Conservation (phyloP, 2,888 invertebrate genomes). For the Volucella inanis region DNA sequence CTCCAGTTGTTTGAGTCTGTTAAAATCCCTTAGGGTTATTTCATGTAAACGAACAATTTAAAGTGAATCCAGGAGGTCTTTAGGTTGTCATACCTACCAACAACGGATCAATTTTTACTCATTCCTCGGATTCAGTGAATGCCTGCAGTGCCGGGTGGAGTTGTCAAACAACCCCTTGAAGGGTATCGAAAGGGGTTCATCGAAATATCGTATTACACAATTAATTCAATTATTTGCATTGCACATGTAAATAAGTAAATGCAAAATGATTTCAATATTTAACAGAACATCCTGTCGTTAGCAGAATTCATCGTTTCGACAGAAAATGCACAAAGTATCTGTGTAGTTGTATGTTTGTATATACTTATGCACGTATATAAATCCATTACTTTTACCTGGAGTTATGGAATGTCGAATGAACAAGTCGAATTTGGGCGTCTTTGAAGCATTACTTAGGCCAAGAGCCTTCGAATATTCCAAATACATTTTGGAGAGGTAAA, state of each 20-base stretch:
- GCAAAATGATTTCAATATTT: conserved; percentile 32
- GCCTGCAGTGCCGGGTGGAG: background rate
- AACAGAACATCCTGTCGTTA: conserved; percentile 22
- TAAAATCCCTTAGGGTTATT: background rate
- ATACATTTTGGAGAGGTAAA: too few species aligned
- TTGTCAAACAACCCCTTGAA: background rate
- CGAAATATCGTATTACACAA: conserved; percentile 11
- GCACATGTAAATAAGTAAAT: background rate
- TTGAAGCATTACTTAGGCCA: too few species aligned
- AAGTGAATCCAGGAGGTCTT: conserved; percentile 4
- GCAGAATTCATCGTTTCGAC: conserved; percentile 4
- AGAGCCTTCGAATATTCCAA: too few species aligned
- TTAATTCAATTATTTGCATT: conserved; percentile 40
- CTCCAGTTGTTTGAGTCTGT: background rate
- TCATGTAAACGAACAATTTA: conserved; percentile 5
- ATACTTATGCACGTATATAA: too few species aligned
- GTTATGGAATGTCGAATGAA: too few species aligned
- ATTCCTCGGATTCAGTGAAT: conserved; percentile 6
- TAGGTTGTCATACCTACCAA: background rate
- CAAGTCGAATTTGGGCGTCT: too few species aligned
- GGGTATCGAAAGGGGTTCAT: background rate
- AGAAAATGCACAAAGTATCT: background rate
- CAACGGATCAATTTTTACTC: background rate
- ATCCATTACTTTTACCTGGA: too few species aligned
- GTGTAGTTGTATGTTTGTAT: too few species aligned